phyloP scores from a whole-genome alignment of 2,888 invertebrate species.

The Drosophila fulvimacula region DNA sequence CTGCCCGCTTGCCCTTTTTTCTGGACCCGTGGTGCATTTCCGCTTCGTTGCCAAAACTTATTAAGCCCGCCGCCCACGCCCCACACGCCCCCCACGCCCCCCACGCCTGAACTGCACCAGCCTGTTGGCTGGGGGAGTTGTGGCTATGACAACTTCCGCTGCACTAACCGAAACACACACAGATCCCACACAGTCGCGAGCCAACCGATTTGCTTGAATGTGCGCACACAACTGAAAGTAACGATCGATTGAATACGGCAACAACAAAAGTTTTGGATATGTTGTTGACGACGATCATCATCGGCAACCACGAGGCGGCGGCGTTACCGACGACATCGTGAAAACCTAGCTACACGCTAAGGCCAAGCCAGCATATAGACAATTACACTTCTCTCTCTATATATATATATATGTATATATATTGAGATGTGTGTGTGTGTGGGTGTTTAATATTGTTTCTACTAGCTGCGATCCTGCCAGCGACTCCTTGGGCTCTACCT shows the following conservation, averaged over 20 bases:
- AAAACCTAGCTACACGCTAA: slow-evolving; percentile 22
- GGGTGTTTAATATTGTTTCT: slow-evolving; percentile 50
- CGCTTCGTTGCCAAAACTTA: slow-evolving; percentile 74
- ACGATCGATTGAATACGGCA: slow-evolving; percentile 65
- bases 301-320: slow-evolving; percentile 28
- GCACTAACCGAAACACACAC: slow-evolving; percentile 62
- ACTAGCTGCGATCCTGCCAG: slow-evolving; percentile 57
- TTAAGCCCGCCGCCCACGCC: slow-evolving; percentile 18
- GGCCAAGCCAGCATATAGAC: background rate
- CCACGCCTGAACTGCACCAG: background rate
- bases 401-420: background rate
- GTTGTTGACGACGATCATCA: slow-evolving; percentile 28
- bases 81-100: too few species aligned
- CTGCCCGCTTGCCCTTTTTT: slow-evolving; percentile 40
- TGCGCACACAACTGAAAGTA: slow-evolving; percentile 77
- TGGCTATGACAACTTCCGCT: slow-evolving; percentile 63
- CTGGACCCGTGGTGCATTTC: slow-evolving; percentile 62
- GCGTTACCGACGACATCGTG: slow-evolving; percentile 41
- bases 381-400: background rate
- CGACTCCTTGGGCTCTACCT: slow-evolving; percentile 50
- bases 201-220: slow-evolving; percentile 78
- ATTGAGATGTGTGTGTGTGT: slow-evolving; percentile 3
- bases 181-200: slow-evolving; percentile 33
- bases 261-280: slow-evolving; percentile 33
- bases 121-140: slow-evolving; percentile 4